Conservation (phyloP, 1,140 invertebrate genomes). For the Bombus sylvicola region DNA sequence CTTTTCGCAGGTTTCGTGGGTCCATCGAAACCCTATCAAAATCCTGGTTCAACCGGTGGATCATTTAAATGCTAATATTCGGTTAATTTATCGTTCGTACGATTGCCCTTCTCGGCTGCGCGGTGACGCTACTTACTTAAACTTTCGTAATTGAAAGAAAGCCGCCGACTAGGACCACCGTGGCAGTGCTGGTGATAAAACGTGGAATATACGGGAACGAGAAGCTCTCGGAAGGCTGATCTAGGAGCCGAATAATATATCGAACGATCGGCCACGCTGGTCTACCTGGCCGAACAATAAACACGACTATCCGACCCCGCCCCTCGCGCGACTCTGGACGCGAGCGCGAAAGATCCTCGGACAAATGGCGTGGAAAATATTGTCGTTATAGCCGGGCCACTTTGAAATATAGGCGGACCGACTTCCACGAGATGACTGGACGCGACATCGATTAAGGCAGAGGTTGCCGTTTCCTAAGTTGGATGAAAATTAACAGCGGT, state of each 20-base stretch:
- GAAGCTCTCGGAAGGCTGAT: constrained; percentile 51
- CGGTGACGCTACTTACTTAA: constrained; percentile 61
- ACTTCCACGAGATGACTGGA: background rate
- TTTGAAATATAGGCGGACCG: background rate
- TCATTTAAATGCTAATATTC: constrained; percentile 69
- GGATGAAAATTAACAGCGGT: too few relatives aligned
- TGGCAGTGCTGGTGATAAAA: constrained; percentile 57
- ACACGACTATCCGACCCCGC: constrained; percentile 45
- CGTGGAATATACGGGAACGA: constrained; percentile 64
- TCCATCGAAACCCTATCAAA: background rate
- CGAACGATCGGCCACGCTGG: constrained; percentile 19
- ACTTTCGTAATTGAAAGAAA: constrained; percentile 69
- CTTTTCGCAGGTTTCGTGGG: constrained; percentile 35
- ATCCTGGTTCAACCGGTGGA: constrained; percentile 17
- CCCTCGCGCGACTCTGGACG: background rate
- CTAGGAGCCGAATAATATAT: constrained; percentile 62
- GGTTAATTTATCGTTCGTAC: constrained; percentile 65
- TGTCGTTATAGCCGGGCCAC: constrained; percentile 9
- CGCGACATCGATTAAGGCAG: background rate
- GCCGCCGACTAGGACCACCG: constrained; percentile 68
- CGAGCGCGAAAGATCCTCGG: constrained; percentile 7
- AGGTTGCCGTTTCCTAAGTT: background rate
- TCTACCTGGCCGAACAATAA: constrained; percentile 63
- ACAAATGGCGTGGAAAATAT: constrained; percentile 51
- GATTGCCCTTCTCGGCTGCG: constrained; percentile 49